Conservation (phyloP, 2,888 invertebrate genomes). For the Eucriotettix oculatus region DNA sequence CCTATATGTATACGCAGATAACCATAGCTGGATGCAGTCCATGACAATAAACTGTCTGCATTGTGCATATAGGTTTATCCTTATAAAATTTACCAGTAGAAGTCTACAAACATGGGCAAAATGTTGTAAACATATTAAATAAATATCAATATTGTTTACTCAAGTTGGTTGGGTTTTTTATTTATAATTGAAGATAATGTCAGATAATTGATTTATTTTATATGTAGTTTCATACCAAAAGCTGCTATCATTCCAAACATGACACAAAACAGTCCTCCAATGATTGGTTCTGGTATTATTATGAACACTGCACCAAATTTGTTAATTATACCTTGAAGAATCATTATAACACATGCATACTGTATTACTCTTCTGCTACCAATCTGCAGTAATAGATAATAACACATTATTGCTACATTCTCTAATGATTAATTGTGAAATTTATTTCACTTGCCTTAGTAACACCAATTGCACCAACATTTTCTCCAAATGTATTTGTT, state of each 20-base stretch:
- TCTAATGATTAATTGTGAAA: background rate
- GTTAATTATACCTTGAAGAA: conserved; percentile 54
- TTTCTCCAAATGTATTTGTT: conserved; percentile 79
- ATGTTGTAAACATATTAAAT: too few relatives aligned
- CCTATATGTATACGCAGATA: too few relatives aligned
- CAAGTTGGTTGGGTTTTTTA: too few relatives aligned
- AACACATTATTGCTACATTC: background rate
- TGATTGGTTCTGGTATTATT: conserved; percentile 63
- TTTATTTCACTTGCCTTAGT: conserved; percentile 42
- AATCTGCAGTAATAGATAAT: conserved; percentile 29
- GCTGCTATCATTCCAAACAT: conserved; percentile 73
- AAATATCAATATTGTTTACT: too few relatives aligned
- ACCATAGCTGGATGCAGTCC: too few relatives aligned
- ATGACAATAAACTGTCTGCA: too few relatives aligned
- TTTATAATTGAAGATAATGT: background rate
- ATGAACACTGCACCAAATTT: conserved; percentile 67
- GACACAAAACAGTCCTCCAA: conserved; percentile 65
- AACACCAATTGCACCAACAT: conserved; percentile 77
- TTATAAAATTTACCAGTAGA: too few relatives aligned
- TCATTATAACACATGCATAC: conserved; percentile 56
- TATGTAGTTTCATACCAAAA: conserved; percentile 43
- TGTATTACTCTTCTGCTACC: conserved; percentile 67
- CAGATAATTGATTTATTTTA: too few relatives aligned
- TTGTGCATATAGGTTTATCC: too few relatives aligned
- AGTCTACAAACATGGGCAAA: too few relatives aligned